Evolutionary conservation across 2,113 vertebrate species (phyloP).

Genomic region (Malurus elegans): DNA sequence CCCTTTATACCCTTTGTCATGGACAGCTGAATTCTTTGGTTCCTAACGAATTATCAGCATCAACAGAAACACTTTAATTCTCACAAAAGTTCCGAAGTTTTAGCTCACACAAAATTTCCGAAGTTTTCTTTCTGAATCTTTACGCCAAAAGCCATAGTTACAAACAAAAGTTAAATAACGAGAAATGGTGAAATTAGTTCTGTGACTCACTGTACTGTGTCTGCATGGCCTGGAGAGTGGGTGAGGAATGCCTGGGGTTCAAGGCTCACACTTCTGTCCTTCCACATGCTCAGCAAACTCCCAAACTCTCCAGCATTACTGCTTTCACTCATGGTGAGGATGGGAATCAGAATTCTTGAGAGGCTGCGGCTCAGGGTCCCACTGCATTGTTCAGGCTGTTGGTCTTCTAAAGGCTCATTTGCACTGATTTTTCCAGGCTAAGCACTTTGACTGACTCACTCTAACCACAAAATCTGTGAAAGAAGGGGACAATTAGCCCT

Average conservation of each 20-base stretch:
- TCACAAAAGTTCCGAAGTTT: not conserved
- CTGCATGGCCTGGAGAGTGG: not conserved
- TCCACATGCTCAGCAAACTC: not conserved
- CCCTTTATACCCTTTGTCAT: not conserved
- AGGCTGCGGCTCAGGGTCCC: not conserved
- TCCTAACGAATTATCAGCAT: not conserved
- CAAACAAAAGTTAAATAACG: not conserved
- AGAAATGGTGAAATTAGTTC: not conserved
- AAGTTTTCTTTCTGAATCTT: not conserved
- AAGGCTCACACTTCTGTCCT: not conserved
- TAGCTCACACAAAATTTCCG: not conserved
- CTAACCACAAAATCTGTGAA: not conserved
- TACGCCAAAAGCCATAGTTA: not conserved
- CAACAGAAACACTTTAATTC: not conserved
- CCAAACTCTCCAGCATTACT: not conserved
- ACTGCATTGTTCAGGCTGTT: not conserved
- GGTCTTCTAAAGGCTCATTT: not conserved
- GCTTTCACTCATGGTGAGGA: fast-evolving
- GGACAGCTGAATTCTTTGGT: not conserved
- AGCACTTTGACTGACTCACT: not conserved
- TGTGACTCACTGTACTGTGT: not conserved
- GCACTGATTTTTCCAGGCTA: not conserved
- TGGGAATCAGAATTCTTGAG: not conserved
- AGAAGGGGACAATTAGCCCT: not conserved
- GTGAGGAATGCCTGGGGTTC: not conserved